Conservation (phyloP, 2,113 vertebrate species). For the Tor tambroides region DNA sequence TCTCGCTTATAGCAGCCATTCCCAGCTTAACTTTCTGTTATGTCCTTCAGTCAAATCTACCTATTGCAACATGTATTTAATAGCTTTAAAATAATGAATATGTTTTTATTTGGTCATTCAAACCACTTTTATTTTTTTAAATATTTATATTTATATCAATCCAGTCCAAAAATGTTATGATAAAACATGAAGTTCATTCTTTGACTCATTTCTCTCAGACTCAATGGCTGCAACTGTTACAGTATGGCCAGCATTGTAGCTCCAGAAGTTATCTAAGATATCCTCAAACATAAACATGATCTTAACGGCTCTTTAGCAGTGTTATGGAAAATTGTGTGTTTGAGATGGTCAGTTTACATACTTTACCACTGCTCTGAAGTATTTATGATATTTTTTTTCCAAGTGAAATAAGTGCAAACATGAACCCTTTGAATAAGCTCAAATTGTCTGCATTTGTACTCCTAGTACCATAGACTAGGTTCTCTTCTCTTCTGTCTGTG, state of each 20-base stretch:
- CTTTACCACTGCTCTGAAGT: neutral
- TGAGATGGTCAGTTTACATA: neutral
- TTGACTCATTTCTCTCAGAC: neutral
- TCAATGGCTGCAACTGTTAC: neutral
- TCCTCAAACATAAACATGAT: neutral
- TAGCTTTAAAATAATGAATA: neutral
- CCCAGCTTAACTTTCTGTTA: neutral
- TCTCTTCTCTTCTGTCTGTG: neutral
- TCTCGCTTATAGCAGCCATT: neutral
- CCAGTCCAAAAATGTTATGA: no score
- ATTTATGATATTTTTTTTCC: neutral
- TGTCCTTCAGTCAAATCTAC: neutral
- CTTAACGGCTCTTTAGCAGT: neutral
- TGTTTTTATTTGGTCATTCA: neutral
- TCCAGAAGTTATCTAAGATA: neutral
- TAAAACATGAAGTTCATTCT: neutral
- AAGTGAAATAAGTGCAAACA: constrained; percentile 20
- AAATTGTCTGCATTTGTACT: neutral
- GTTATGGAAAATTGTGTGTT: neutral
- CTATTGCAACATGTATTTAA: neutral
- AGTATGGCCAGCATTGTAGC: neutral
- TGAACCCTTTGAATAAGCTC: neutral
- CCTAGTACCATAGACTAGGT: neutral
- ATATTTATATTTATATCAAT: no score
- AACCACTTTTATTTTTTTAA: neutral